Percentiles rank a stretch among this genome's conserved stretches.
These are phyloP conservation scores for Caenorhabditis inopinata DNA, from an alignment of 1,140 invertebrate genomes.

Conservation along the genomic window DNA sequence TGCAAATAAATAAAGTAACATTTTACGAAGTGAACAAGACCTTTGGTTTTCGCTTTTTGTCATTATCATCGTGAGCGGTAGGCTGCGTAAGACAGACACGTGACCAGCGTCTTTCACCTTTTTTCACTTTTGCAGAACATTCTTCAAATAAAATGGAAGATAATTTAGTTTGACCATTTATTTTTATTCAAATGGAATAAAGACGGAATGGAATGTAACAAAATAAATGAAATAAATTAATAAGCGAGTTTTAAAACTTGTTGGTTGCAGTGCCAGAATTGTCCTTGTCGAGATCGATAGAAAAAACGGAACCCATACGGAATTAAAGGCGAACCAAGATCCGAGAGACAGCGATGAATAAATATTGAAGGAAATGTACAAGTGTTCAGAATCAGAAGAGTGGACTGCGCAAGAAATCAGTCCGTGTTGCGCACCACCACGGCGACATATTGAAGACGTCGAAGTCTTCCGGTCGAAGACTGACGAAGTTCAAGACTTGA, in stretches of 20 bases:
- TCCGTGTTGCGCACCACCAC: not conserved
- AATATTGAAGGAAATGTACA: not conserved
- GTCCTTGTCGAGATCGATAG: not conserved
- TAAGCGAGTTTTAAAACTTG: not conserved
- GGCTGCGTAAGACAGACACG: too few species aligned
- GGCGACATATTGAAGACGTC: constrained; percentile 1
- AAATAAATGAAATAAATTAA: not conserved
- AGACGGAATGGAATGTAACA: too few species aligned
- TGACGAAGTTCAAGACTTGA: constrained; percentile 12
- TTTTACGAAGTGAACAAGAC: too few species aligned
- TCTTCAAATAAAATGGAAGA: too few species aligned
- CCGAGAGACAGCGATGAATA: not conserved
- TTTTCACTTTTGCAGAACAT: too few species aligned
- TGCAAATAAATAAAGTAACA: too few species aligned
- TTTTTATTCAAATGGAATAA: too few species aligned
- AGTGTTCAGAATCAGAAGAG: not conserved
- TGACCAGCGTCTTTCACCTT: too few species aligned
- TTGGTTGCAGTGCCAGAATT: not conserved
- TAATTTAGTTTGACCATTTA: too few species aligned
- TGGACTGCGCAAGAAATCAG: not conserved
- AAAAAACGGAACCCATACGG: not conserved
- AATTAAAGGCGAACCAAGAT: not conserved
- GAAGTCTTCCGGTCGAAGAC: not conserved
- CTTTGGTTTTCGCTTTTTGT: too few species aligned
- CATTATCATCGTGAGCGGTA: too few species aligned